These are phyloP conservation scores for Hydrophis major DNA, from an alignment of 2,797 vertebrate species.

Conservation along the genomic window DNA sequence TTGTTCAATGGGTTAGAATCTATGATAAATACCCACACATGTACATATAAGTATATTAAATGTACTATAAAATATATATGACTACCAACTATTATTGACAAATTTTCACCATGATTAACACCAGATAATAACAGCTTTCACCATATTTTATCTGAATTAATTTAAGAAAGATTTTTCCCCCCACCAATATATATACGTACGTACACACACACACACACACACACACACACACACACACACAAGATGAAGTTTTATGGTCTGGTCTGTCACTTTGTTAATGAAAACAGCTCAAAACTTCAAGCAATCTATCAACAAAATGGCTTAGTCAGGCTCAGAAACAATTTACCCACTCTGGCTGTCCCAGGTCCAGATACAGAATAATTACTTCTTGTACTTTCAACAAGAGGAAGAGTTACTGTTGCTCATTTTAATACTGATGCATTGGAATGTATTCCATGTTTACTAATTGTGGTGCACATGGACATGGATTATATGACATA, in stretches of 20 bases:
- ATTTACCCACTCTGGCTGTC: neutral
- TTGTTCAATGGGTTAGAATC: neutral
- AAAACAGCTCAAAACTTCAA: neutral
- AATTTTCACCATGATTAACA: slow-evolving; percentile 38
- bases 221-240: too few species aligned
- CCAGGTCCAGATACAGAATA: neutral
- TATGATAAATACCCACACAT: neutral
- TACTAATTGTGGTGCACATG: neutral
- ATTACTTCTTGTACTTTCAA: neutral
- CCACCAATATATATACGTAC: neutral
- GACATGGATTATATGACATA: neutral
- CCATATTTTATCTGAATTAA: slow-evolving; percentile 30
- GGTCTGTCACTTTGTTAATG: too few species aligned
- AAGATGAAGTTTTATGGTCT: too few species aligned
- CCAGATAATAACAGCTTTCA: neutral
- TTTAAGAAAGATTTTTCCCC: slow-evolving; percentile 32
- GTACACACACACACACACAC: too few species aligned
- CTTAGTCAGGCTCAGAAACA: neutral
- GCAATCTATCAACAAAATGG: neutral
- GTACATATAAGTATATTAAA: neutral
- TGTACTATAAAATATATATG: neutral
- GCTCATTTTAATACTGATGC: neutral
- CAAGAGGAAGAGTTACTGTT: neutral
- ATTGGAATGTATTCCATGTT: neutral
- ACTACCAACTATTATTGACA: slow-evolving; percentile 17